These are phyloP conservation scores for Drosophila mettleri DNA, from an alignment of 2,888 invertebrate species.

Conservation along the genomic window DNA sequence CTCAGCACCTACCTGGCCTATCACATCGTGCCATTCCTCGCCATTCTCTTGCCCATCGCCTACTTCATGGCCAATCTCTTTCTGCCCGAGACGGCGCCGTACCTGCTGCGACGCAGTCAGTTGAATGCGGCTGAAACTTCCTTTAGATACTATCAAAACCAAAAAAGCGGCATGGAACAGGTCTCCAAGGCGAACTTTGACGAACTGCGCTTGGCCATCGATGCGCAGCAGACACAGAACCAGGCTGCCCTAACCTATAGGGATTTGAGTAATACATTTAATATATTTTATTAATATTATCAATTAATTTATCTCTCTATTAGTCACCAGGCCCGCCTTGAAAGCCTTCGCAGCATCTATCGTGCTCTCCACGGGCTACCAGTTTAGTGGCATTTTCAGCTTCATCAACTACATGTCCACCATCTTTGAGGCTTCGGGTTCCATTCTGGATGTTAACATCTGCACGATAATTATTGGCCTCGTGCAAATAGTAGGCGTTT, in stretches of 20 bases:
- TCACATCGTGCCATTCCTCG: constrained; percentile 74
- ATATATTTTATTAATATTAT: neutral
- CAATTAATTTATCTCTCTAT: too few relatives aligned
- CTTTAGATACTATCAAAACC: constrained; percentile 78
- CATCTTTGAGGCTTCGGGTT: constrained; percentile 79
- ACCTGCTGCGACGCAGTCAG: constrained; percentile 65
- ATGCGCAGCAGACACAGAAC: constrained; percentile 37
- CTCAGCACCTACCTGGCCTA: constrained; percentile 79
- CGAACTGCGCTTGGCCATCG: constrained; percentile 65
- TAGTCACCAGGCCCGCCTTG: constrained; percentile 73
- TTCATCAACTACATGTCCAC: constrained; percentile 83
- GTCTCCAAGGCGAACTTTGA: constrained; percentile 58
- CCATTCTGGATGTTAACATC: constrained; percentile 77
- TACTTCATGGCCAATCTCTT: constrained; percentile 67
- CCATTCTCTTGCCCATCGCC: constrained; percentile 73
- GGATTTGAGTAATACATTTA: constrained; percentile 75
- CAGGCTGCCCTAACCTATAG: constrained; percentile 35
- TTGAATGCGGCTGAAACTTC: constrained; percentile 73
- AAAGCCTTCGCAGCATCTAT: constrained; percentile 69
- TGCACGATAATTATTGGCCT: constrained; percentile 81
- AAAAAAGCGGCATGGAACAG: constrained; percentile 16
- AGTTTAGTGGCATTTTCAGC: constrained; percentile 79
- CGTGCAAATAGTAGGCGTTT: constrained; percentile 81
- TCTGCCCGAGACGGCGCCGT: constrained; percentile 82
- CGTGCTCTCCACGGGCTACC: constrained; percentile 72